Percentiles rank a stretch among this genome's conserved stretches.
phyloP scores from a whole-genome alignment of 92 coral and sea anemone genomes.

The Palythoa heliodiscus region DNA sequence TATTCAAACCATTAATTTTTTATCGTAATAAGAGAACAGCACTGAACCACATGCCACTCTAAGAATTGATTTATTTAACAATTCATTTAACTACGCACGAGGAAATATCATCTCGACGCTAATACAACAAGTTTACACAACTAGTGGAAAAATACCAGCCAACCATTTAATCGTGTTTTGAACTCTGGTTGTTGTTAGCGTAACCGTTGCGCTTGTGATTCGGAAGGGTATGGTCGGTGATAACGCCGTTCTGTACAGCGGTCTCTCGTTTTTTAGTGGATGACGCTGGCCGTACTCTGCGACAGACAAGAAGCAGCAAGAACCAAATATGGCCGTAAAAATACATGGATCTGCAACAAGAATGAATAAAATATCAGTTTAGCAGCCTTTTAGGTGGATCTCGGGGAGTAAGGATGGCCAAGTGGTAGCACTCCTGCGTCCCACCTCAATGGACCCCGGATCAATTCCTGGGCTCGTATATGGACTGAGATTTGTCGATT shows the following conservation, averaged over 20 bases:
- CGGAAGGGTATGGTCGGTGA: background rate
- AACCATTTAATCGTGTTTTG: slow-evolving; percentile 3
- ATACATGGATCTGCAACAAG: slow-evolving; percentile 21
- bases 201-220: slow-evolving; percentile 10
- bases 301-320: slow-evolving; percentile 1
- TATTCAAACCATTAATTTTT: background rate
- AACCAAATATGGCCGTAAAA: slow-evolving; percentile 43
- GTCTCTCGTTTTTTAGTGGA: slow-evolving; percentile 10
- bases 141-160: background rate
- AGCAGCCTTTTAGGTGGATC: background rate
- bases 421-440: no score
- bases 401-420: no score
- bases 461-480: no score
- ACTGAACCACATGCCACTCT: background rate
- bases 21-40: background rate
- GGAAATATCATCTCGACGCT: background rate
- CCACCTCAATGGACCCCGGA: no score
- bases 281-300: background rate
- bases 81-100: background rate
- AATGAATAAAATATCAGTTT: background rate
- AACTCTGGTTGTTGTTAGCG: slow-evolving; percentile 23
- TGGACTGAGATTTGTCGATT: no score
- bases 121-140: background rate
- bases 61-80: background rate
- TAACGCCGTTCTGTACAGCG: slow-evolving; percentile 24